Base-by-base conservation (phyloP, 2,888 invertebrate genomes). In the Tolmerus cingulatus region DNA sequence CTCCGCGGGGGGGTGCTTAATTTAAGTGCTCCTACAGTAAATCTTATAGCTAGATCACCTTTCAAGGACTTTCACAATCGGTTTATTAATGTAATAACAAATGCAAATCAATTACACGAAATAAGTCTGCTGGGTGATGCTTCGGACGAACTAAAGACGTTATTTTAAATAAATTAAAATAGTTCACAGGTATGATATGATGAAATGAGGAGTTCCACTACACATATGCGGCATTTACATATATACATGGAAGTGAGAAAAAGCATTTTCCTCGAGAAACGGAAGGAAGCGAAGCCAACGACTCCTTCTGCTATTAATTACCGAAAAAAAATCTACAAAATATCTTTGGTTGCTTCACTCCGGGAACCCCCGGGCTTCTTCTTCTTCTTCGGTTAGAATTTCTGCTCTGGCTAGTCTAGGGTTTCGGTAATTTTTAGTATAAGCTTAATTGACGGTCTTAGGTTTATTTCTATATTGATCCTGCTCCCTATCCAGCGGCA, bases 41-140 rank as follows among this genome's bases (percentile, higher is more conserved):
- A 84, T 40, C 74, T 66, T 74, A 84, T 40, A 66, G 34, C 57
- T 82, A 57, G 37, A 82, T 82, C 82, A 82, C 82, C 57, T 82
- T 82, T 82, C 30, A 57, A 82, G 82, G 82, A 82, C 57, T 82
- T 55, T 37, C 34, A 34, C 37, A 23, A 37, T 27, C 37, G 37
- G 16, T 82, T 46, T 82, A 82, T 82, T 55, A 57, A 82, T 82
- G 37, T 82, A 82, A 40, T 82, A 82, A 82, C 82, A 82, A 66
- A 51, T 74, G 27, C 27, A 66, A 66, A 66, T 19, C 27, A 66
- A 66, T 66, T 23, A 66, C 27, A 27, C 66, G 66, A 66, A 23
- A 23, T 57, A 66, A 27, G 9, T 27, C 66, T 66, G 27, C 27
- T 19, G 23, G 23, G 27, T 27, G 66, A 76, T 76, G 76, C 14